These are phyloP conservation scores for Diplazon laetatorius DNA, from an alignment of 2,888 invertebrate species.

Conservation along the genomic window DNA sequence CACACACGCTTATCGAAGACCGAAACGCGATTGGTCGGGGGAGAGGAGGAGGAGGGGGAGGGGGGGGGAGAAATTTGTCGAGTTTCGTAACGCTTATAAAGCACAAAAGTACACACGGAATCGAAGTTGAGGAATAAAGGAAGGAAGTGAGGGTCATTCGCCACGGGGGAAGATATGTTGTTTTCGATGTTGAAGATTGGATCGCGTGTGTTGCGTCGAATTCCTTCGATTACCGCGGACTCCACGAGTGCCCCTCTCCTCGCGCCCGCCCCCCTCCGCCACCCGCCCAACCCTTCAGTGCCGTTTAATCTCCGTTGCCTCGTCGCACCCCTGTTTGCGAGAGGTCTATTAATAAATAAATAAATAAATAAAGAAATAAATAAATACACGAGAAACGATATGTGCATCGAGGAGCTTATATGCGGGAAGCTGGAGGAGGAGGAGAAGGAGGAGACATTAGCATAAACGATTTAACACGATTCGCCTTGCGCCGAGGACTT, in stretches of 20 bases:
- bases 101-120: slow-evolving; percentile 9
- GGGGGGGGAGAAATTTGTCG: too few relatives aligned
- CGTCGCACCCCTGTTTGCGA: background rate
- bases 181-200: slow-evolving; percentile 36
- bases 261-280: background rate
- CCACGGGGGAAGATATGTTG: slow-evolving; percentile 18
- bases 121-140: slow-evolving; percentile 3
- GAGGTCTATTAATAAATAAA: slow-evolving; percentile 45
- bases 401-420: slow-evolving; percentile 10
- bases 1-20: slow-evolving; percentile 22
- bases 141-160: background rate
- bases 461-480: slow-evolving; percentile 63
- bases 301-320: too few relatives aligned
- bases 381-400: slow-evolving; percentile 26
- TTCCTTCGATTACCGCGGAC: slow-evolving; percentile 18
- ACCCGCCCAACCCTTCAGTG: background rate
- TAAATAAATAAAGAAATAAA: slow-evolving; percentile 45
- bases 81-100: slow-evolving; percentile 29
- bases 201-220: slow-evolving; percentile 22
- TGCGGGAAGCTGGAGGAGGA: slow-evolving; percentile 17
- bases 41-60: too few relatives aligned
- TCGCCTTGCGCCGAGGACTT: slow-evolving; percentile 52
- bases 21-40: background rate
- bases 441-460: slow-evolving; percentile 44
- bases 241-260: background rate